A percentile compares a stretch with the other conserved stretches of the same genome.
Conservation (phyloP, 2,797 vertebrate species). For the Hyperoplus lanceolatus region DNA sequence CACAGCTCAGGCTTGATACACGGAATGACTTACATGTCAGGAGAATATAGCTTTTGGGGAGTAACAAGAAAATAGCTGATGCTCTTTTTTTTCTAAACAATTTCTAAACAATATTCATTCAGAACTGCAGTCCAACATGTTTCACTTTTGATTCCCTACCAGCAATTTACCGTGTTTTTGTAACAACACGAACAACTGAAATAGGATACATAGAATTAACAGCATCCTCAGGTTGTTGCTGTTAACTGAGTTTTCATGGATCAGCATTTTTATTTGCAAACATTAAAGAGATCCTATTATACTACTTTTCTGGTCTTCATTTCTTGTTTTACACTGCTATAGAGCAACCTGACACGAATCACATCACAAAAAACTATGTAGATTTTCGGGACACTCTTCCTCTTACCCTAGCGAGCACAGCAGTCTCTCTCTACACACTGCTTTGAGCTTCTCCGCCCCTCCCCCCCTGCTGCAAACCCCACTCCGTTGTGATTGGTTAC, state of each 20-base stretch:
- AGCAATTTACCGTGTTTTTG: conserved; percentile 21
- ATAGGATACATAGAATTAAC: conserved; percentile 51
- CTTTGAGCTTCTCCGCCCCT: too few species aligned
- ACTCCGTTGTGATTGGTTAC: too few species aligned
- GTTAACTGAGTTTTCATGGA: conserved; percentile 42
- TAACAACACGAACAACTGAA: conserved; percentile 28
- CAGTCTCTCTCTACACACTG: too few species aligned
- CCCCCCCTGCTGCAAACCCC: too few species aligned
- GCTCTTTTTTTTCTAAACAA: conserved; percentile 49
- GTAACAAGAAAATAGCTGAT: conserved; percentile 55
- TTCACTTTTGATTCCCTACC: conserved; percentile 41
- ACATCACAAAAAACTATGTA: too few species aligned
- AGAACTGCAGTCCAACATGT: conserved; percentile 51
- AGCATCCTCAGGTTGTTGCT: conserved; percentile 36
- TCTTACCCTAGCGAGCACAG: too few species aligned
- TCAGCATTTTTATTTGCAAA: conserved; percentile 46
- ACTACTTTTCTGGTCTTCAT: too few species aligned
- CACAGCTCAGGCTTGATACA: conserved; percentile 25
- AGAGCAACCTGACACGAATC: too few species aligned
- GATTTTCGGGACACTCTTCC: too few species aligned
- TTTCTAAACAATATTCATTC: conserved; percentile 59
- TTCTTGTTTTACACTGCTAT: too few species aligned
- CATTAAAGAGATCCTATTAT: too few species aligned
- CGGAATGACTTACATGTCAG: conserved; percentile 42
- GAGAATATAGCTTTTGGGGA: conserved; percentile 40